These are phyloP conservation scores for Agraylea sexmaculata DNA, from an alignment of 1,140 invertebrate species.

Conservation along the genomic window DNA sequence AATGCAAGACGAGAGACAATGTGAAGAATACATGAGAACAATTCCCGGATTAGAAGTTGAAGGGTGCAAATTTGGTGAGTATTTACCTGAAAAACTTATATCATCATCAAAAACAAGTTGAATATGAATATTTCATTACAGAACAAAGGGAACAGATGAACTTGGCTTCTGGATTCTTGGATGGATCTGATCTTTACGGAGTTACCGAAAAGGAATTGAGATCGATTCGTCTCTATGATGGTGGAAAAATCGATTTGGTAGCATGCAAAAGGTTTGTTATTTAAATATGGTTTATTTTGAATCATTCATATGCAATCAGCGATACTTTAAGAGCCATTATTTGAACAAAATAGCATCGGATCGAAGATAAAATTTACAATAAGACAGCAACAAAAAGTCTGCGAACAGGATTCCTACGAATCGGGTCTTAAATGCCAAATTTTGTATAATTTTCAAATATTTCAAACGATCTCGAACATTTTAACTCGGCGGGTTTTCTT, in stretches of 20 bases:
- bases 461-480: too few species aligned
- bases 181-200: slow-evolving; percentile 79
- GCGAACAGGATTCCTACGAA: too few species aligned
- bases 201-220: slow-evolving; percentile 54
- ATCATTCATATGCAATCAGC: too few species aligned
- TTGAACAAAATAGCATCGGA: too few species aligned
- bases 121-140: slow-evolving; percentile 24
- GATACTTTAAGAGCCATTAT: too few species aligned
- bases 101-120: not conserved
- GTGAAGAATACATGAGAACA: slow-evolving; percentile 64
- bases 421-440: too few species aligned
- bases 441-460: too few species aligned
- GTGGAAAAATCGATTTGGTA: slow-evolving; percentile 52
- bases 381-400: too few species aligned
- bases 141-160: slow-evolving; percentile 75
- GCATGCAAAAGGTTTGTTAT: slow-evolving; percentile 51
- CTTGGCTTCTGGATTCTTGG: slow-evolving; percentile 74
- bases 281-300: too few species aligned
- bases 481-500: too few species aligned
- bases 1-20: slow-evolving; percentile 30
- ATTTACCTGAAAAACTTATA: slow-evolving; percentile 3
- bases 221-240: slow-evolving; percentile 60
- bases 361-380: too few species aligned
- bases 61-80: slow-evolving; percentile 51
- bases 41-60: slow-evolving; percentile 52